These are phyloP conservation scores for Loripinus fragilis DNA, from an alignment of 2,888 invertebrate genomes.

Conservation along the genomic window DNA sequence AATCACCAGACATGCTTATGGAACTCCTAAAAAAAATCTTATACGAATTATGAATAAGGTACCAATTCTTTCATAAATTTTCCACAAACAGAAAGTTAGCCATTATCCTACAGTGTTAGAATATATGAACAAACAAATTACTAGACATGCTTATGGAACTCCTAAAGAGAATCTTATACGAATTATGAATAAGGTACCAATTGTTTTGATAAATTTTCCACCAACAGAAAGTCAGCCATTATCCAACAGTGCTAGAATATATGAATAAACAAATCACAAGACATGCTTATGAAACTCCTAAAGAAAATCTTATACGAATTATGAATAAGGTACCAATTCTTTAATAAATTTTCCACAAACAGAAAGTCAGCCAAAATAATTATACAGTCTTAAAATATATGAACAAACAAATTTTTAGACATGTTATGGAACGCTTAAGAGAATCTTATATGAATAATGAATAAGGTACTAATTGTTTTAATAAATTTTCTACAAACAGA, in stretches of 20 bases:
- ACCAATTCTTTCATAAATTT: too few relatives aligned
- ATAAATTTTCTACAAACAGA: too few relatives aligned
- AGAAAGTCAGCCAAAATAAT: too few relatives aligned
- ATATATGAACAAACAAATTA: too few relatives aligned
- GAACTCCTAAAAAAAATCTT: constrained; percentile 23
- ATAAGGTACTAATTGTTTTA: too few relatives aligned
- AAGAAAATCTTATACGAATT: constrained; percentile 30
- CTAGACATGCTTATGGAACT: constrained; percentile 34
- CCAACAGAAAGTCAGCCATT: constrained; percentile 34
- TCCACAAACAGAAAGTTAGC: constrained; percentile 22
- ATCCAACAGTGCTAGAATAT: constrained; percentile 38
- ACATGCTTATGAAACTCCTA: constrained; percentile 31
- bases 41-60: constrained; percentile 43
- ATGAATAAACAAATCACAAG: constrained; percentile 37
- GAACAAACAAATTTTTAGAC: constrained; percentile 36
- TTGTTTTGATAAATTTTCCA: too few relatives aligned
- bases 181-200: constrained; percentile 43
- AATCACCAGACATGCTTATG: constrained; percentile 31
- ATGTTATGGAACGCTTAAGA: constrained; percentile 27
- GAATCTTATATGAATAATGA: too few relatives aligned
- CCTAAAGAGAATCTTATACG: constrained; percentile 18
- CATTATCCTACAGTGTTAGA: not conserved
- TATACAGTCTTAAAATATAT: constrained; percentile 39
- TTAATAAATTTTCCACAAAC: too few relatives aligned
- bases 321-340: constrained; percentile 34